phyloP scores from a whole-genome alignment of 2,797 vertebrate species.

The Malacoraja senta region DNA sequence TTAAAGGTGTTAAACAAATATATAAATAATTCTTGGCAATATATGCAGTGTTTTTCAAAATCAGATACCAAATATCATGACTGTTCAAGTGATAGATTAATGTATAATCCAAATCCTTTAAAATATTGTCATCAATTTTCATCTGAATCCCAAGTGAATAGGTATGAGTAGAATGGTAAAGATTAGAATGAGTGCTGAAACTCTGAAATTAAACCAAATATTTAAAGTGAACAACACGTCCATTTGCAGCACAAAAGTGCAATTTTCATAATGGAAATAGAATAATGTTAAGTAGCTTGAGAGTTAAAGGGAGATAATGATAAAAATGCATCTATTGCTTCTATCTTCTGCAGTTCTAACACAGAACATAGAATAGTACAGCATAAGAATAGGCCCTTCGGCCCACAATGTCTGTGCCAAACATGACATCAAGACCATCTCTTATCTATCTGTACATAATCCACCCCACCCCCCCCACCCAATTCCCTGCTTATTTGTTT shows the following conservation, averaged over 20 bases:
- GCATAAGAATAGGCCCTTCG: too few relatives aligned
- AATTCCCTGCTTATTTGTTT: too few relatives aligned
- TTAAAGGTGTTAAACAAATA: background rate
- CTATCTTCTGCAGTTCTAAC: background rate
- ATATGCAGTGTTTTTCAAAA: conserved; percentile 9
- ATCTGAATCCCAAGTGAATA: background rate
- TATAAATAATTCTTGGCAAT: conserved; percentile 55
- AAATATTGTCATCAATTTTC: background rate
- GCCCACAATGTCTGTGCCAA: too few relatives aligned
- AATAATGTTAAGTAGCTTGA: background rate
- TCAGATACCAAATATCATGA: background rate
- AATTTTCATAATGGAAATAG: background rate
- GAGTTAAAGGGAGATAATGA: background rate
- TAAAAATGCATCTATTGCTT: background rate
- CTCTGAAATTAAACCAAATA: background rate
- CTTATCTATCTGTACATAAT: too few relatives aligned
- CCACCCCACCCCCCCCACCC: too few relatives aligned
- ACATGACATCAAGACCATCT: too few relatives aligned
- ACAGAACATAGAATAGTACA: too few relatives aligned
- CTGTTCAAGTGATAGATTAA: background rate
- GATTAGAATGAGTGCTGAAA: background rate
- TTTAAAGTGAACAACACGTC: background rate
- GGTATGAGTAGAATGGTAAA: background rate
- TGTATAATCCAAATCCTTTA: background rate
- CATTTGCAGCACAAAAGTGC: background rate